phyloP scores from a whole-genome alignment of 2,797 vertebrate species.

The Podarcis siculus region DNA sequence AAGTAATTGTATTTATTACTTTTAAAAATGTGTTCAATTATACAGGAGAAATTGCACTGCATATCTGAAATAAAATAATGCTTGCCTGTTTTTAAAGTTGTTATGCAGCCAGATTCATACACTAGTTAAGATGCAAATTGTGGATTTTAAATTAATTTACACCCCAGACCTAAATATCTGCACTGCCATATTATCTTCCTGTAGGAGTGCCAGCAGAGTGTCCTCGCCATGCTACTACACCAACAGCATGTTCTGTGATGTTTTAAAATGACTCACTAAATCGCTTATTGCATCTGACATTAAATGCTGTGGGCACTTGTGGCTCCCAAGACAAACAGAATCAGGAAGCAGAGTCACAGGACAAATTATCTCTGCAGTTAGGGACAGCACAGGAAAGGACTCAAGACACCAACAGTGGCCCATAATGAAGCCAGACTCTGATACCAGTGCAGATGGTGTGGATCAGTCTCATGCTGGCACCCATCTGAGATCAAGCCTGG shows the following conservation, averaged over 20 bases:
- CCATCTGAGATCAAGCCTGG: no score
- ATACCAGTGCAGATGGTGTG: not conserved
- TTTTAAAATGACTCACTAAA: not conserved
- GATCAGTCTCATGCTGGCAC: not conserved
- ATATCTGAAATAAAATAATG: not conserved
- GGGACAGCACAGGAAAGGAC: not conserved
- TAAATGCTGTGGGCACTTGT: not conserved
- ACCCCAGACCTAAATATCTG: not conserved
- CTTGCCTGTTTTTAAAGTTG: not conserved
- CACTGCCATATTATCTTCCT: not conserved
- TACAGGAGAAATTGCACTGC: constrained; percentile 6
- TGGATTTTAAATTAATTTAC: not conserved
- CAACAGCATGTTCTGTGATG: not conserved
- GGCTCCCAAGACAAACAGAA: not conserved
- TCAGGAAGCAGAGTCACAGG: not conserved
- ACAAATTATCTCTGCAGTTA: not conserved
- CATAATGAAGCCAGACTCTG: not conserved
- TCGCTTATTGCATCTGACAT: not conserved
- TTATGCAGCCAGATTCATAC: not conserved
- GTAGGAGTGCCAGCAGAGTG: not conserved
- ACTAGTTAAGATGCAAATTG: not conserved
- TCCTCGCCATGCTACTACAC: not conserved
- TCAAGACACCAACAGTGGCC: no score
- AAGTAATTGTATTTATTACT: no score
- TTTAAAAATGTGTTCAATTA: not conserved